Conservation (phyloP, 92 coral and sea anemone species). For the Porites evermanni region DNA sequence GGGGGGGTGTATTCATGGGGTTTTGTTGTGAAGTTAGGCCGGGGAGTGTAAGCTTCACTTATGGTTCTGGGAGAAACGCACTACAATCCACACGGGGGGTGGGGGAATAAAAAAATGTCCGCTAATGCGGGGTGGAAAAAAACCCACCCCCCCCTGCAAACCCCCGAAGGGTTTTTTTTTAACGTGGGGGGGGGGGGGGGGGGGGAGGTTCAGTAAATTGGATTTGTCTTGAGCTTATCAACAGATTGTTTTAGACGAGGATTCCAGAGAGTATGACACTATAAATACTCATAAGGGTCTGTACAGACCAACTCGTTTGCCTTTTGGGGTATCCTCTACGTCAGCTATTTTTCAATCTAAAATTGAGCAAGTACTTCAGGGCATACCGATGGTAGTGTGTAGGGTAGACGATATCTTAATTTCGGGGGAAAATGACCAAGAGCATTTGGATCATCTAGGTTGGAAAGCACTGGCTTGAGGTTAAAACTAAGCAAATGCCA, state of each 20-base stretch:
- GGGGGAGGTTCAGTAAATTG: constrained; percentile 33
- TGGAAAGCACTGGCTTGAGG: neutral
- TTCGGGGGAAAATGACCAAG: constrained; percentile 31
- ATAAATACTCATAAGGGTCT: constrained; percentile 58
- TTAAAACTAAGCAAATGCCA: no score
- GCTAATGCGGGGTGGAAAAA: no score
- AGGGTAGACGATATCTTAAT: constrained; percentile 68
- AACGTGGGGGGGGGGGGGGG: constrained; percentile 22
- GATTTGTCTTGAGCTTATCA: constrained; percentile 61
- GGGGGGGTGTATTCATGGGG: no score
- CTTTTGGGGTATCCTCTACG: constrained; percentile 68
- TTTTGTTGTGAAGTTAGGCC: no score
- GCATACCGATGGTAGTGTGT: constrained; percentile 50
- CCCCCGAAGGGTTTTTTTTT: no score
- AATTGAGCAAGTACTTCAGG: constrained; percentile 69
- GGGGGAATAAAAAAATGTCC: no score
- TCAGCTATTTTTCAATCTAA: constrained; percentile 70
- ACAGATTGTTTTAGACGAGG: constrained; percentile 64
- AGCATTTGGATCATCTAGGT: constrained; percentile 52
- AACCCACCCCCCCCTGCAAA: no score
- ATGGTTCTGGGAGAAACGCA: no score
- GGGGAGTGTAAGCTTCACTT: no score
- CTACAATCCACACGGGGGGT: no score
- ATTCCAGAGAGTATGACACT: constrained; percentile 42
- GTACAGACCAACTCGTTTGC: constrained; percentile 58